Conservation (phyloP, 2,113 vertebrate genomes). For the Noturus placidus region DNA sequence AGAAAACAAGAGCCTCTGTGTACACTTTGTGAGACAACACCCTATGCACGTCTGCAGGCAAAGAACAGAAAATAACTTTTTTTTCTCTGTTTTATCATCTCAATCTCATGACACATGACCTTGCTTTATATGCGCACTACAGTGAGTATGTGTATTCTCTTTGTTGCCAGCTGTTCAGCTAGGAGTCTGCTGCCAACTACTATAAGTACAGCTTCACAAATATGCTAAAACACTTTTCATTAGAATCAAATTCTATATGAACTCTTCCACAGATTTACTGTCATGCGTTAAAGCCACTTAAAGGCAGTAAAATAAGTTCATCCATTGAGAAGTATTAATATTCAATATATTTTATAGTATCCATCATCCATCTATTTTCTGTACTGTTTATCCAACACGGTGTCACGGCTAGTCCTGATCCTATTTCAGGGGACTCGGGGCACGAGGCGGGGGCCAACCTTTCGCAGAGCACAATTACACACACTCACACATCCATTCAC, state of each 20-base stretch:
- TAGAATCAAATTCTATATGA: too few species aligned
- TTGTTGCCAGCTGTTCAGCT: slow-evolving; percentile 12
- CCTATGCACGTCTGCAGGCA: slow-evolving; percentile 44
- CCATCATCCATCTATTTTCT: too few species aligned
- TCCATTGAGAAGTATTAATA: not conserved
- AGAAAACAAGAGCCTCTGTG: slow-evolving; percentile 44
- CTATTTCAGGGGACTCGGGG: too few species aligned
- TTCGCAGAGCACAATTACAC: too few species aligned
- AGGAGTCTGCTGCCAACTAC: not conserved
- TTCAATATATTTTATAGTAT: too few species aligned
- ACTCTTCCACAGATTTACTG: not conserved
- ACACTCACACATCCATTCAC: too few species aligned
- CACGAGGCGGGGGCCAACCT: too few species aligned
- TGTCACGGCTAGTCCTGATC: too few species aligned
- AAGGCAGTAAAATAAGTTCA: not conserved
- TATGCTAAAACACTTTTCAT: not conserved
- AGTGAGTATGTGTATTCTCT: slow-evolving; percentile 21
- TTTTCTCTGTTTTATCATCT: slow-evolving; percentile 46
- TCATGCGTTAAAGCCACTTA: not conserved
- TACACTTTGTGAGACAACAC: slow-evolving; percentile 30
- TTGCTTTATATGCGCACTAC: not conserved
- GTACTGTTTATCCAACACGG: too few species aligned
- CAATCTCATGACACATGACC: slow-evolving; percentile 50
- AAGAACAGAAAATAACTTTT: slow-evolving; percentile 50
- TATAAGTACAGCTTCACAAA: not conserved